A percentile compares a stretch with the other conserved stretches of the same genome.
phyloP scores from a whole-genome alignment of 2,797 vertebrate genomes.

The Melanotaenia maccullochi region DNA sequence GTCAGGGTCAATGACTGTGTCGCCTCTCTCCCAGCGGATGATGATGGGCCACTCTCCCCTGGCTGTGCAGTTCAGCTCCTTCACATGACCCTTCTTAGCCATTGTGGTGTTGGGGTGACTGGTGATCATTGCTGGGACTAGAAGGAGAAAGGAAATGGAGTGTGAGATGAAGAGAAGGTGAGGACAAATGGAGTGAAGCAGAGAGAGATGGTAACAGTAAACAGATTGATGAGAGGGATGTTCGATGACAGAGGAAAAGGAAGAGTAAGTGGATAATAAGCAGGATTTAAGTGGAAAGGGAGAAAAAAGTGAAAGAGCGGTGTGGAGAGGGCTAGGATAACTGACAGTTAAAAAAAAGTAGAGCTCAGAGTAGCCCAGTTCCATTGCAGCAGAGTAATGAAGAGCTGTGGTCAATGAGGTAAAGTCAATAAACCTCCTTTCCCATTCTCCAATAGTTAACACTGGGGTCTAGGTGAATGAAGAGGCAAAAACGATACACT shows the following conservation, averaged over 20 bases:
- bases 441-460: constrained; percentile 81
- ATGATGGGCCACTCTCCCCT: constrained; percentile 97
- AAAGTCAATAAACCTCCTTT: constrained; percentile 80
- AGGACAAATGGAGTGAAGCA: constrained; percentile 26
- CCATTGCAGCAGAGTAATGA: constrained; percentile 75
- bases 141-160: constrained; percentile 38
- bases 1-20: constrained; percentile 97
- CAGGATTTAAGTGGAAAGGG: constrained; percentile 39
- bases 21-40: constrained; percentile 98
- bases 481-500: constrained; percentile 73
- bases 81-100: constrained; percentile 95
- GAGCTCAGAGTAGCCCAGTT: constrained; percentile 63
- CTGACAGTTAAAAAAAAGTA: constrained; percentile 51
- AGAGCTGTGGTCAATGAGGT: constrained; percentile 79
- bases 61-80: constrained; percentile 97
- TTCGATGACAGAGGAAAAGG: constrained; percentile 26
- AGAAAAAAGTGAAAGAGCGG: constrained; percentile 26
- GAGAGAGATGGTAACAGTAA: constrained; percentile 36
- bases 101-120: constrained; percentile 98
- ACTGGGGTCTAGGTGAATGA: constrained; percentile 69
- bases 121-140: constrained; percentile 97
- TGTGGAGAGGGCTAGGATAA: constrained; percentile 33
- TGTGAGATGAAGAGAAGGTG: constrained; percentile 39
- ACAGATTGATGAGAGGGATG: constrained; percentile 50
- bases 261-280: constrained; percentile 51